phyloP scores from a whole-genome alignment of 1,140 invertebrate species.

The Zophobas morio region DNA sequence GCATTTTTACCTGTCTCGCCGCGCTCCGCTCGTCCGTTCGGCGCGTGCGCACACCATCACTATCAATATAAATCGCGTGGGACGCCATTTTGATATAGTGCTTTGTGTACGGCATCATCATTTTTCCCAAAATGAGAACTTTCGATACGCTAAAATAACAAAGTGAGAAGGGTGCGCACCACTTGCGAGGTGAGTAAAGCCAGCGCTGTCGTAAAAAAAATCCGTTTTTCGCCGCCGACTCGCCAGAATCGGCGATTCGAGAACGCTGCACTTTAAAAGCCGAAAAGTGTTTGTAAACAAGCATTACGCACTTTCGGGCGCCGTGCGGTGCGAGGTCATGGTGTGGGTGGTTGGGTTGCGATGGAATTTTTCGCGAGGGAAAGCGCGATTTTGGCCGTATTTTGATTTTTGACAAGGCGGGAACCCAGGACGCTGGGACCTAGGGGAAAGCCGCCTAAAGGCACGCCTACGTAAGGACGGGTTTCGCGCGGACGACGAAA shows the following conservation, averaged over 20 bases:
- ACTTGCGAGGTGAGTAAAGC: slow-evolving; percentile 24
- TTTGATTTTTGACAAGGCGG: slow-evolving; percentile 61
- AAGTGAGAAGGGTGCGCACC: slow-evolving; percentile 8
- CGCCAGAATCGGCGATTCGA: neutral
- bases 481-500: slow-evolving; percentile 46
- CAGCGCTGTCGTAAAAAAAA: neutral
- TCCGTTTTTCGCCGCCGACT: neutral
- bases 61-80: slow-evolving; percentile 60
- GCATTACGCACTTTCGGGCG: neutral
- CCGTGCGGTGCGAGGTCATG: neutral
- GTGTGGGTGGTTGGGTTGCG: neutral
- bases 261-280: slow-evolving; percentile 38
- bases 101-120: slow-evolving; percentile 54
- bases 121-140: slow-evolving; percentile 44
- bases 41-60: slow-evolving; percentile 30
- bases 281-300: slow-evolving; percentile 46
- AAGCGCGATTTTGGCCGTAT: slow-evolving; percentile 50
- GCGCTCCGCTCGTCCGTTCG: neutral
- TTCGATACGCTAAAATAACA: slow-evolving; percentile 31
- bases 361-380: neutral
- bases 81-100: slow-evolving; percentile 65
- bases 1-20: slow-evolving; percentile 41
- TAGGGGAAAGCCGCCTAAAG: slow-evolving; percentile 1
- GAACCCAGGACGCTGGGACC: slow-evolving; percentile 51
- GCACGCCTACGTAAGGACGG: slow-evolving; percentile 42